phyloP scores from a whole-genome alignment of 2,797 vertebrate genomes.

The Enteromius radiatus region DNA sequence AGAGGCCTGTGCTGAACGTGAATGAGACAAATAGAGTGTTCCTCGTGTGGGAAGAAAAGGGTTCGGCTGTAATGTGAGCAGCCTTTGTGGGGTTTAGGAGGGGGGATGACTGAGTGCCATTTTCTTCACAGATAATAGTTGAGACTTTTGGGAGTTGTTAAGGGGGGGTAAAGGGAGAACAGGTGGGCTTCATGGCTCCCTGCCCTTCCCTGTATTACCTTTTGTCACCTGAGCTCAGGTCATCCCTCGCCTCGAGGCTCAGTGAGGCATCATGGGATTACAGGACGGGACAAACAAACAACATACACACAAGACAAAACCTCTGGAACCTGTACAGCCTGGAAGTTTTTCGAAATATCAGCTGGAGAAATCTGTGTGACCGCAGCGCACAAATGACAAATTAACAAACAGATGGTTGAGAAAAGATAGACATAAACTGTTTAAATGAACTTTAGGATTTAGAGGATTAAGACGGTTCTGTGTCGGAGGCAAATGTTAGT shows the following conservation, averaged over 20 bases:
- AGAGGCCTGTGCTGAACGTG: conserved; percentile 68
- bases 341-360: neutral
- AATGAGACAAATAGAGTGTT: conserved; percentile 60
- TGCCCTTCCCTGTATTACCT: conserved; percentile 52
- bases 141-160: conserved; percentile 39
- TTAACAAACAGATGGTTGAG: neutral
- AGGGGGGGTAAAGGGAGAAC: conserved; percentile 51
- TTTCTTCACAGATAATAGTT: conserved; percentile 61
- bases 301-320: neutral
- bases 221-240: conserved; percentile 71
- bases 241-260: conserved; percentile 64
- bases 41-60: conserved; percentile 60
- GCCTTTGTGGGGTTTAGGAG: conserved; percentile 55
- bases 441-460: conserved; percentile 8
- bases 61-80: conserved; percentile 63
- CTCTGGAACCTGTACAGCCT: neutral
- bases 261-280: conserved; percentile 67
- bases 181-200: conserved; percentile 56
- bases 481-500: conserved; percentile 32
- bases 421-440: conserved; percentile 6
- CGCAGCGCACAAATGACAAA: neutral
- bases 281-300: conserved; percentile 62
- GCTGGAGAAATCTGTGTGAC: neutral
- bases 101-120: conserved; percentile 59
- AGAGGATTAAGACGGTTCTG: conserved; percentile 18